A percentile compares a stretch with the other conserved stretches of the same genome.
Conservation (phyloP, 2,113 vertebrate genomes). For the Psittacara wagleri region DNA sequence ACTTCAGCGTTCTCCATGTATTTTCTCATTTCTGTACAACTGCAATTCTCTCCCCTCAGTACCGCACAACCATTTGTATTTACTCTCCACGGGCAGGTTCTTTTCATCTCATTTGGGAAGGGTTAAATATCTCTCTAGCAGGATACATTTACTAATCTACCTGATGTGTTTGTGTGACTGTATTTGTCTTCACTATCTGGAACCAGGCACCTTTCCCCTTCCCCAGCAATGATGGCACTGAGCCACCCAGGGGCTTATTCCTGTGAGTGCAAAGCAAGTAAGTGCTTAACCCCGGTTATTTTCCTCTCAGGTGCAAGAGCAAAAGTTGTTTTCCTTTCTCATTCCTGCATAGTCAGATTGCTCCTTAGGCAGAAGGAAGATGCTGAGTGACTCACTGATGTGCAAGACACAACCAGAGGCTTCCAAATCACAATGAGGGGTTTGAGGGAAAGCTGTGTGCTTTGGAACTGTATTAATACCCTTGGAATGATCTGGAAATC, state of each 20-base stretch:
- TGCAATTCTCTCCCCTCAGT: not conserved
- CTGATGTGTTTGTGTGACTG: not conserved
- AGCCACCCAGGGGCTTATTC: not conserved
- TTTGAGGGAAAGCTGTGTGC: not conserved
- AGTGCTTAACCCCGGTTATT: not conserved
- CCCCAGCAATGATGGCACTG: not conserved
- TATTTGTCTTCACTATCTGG: not conserved
- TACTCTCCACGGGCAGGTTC: not conserved
- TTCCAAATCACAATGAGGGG: not conserved
- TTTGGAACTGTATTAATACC: not conserved
- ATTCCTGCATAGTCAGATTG: not conserved
- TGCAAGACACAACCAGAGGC: not conserved
- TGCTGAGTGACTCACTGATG: not conserved
- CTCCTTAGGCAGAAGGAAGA: not conserved
- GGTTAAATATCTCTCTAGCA: not conserved
- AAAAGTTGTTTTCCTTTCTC: not conserved
- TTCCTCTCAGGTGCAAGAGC: not conserved
- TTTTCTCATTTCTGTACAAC: not conserved
- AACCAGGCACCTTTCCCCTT: not conserved
- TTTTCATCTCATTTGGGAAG: not conserved
- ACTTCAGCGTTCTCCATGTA: not conserved
- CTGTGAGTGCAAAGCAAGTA: not conserved
- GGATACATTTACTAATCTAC: not conserved
- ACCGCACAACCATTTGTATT: not conserved
- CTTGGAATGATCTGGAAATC: not conserved